Conservation (phyloP, 2,113 vertebrate genomes). For the Reinhardtius hippoglossoides region DNA sequence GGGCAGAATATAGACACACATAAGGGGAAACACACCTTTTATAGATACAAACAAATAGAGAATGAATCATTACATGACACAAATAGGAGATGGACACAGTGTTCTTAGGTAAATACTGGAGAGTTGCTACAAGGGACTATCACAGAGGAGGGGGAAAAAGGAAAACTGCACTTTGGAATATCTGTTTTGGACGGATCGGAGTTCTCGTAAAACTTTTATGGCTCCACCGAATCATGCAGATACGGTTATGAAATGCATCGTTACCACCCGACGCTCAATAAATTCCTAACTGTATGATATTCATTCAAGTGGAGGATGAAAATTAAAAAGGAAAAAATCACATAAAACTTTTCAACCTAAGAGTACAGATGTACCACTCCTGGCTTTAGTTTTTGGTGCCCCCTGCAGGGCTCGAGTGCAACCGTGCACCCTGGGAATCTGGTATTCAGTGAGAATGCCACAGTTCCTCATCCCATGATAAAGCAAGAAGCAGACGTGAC, state of each 20-base stretch:
- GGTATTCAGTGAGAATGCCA: neutral
- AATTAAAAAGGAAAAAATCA: neutral
- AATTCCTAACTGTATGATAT: neutral
- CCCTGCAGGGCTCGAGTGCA: slow-evolving; percentile 10
- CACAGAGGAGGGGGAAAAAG: slow-evolving; percentile 54
- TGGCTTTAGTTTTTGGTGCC: neutral
- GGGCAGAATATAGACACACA: neutral
- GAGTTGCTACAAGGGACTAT: slow-evolving; percentile 70
- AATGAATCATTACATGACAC: slow-evolving; percentile 31
- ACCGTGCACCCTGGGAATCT: neutral
- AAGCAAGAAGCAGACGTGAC: neutral
- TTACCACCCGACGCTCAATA: neutral
- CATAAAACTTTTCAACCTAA: neutral
- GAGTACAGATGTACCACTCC: neutral
- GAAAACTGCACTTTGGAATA: slow-evolving; percentile 1
- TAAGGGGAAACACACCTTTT: neutral
- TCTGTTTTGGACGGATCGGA: slow-evolving; percentile 6
- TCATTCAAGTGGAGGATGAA: slow-evolving; percentile 2
- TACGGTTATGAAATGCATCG: slow-evolving; percentile 12
- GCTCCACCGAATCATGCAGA: slow-evolving; percentile 11
- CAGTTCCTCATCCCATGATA: neutral
- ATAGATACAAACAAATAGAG: slow-evolving; percentile 1
- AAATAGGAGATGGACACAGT: slow-evolving; percentile 60
- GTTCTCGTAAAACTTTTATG: slow-evolving; percentile 19
- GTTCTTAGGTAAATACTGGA: slow-evolving; percentile 67